These are phyloP conservation scores for Eulithis prunata DNA, from an alignment of 2,888 invertebrate genomes.

Conservation along the genomic window DNA sequence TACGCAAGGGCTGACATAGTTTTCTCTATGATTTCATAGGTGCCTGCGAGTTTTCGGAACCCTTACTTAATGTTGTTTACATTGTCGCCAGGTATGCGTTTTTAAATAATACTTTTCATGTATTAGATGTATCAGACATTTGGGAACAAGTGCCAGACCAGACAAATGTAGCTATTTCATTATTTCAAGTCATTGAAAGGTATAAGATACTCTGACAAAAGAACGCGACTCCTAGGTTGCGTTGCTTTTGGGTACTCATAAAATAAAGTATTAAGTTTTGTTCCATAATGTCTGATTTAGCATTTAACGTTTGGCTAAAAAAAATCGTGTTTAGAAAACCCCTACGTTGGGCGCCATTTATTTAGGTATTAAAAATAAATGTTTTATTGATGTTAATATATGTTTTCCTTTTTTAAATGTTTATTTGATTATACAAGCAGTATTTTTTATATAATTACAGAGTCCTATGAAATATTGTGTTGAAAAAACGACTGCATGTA, in stretches of 20 bases:
- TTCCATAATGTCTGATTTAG: slow-evolving; percentile 51
- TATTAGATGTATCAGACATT: slow-evolving; percentile 54
- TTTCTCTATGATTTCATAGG: slow-evolving; percentile 82
- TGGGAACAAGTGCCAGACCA: slow-evolving; percentile 41
- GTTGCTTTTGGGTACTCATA: no score
- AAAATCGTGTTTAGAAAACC: slow-evolving; percentile 3
- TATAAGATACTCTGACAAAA: neutral
- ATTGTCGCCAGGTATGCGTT: slow-evolving; percentile 85
- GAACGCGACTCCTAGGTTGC: neutral
- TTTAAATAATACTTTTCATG: slow-evolving; percentile 71
- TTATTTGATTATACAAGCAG: slow-evolving; percentile 30
- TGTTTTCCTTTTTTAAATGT: slow-evolving; percentile 28
- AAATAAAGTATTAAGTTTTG: neutral
- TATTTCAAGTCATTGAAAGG: neutral
- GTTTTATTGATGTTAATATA: slow-evolving; percentile 42
- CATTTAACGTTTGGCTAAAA: slow-evolving; percentile 25
- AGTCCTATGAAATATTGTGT: neutral
- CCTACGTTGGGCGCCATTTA: slow-evolving; percentile 37
- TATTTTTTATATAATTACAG: slow-evolving; percentile 6
- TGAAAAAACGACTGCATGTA: slow-evolving; percentile 50
- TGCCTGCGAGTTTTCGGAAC: slow-evolving; percentile 81
- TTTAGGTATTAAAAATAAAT: slow-evolving; percentile 39
- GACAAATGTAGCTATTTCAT: neutral
- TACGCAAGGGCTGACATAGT: slow-evolving; percentile 81
- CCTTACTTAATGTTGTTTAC: slow-evolving; percentile 84